Evolutionary conservation across 2,113 vertebrate genomes (phyloP).

Genomic region (Anguilla rostrata): DNA sequence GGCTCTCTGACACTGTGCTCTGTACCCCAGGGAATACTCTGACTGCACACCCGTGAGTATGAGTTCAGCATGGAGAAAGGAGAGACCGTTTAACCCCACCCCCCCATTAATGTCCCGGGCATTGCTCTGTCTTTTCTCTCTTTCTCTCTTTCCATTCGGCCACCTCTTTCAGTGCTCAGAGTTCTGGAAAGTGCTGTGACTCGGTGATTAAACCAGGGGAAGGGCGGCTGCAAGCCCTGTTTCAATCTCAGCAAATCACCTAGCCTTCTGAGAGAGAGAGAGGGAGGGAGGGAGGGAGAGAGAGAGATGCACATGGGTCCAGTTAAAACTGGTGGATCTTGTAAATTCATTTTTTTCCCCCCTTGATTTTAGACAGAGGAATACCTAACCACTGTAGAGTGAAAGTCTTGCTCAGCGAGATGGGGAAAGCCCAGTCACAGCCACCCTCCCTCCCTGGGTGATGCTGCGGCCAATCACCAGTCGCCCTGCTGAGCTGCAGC

Average conservation of each 20-base stretch:
- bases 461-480: no score
- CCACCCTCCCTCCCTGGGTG: no score
- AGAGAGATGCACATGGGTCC: background rate
- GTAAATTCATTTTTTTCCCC: no score
- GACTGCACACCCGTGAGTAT: background rate
- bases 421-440: no score
- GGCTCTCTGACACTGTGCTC: background rate
- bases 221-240: constrained; percentile 20
- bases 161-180: background rate
- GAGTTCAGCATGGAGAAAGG: constrained; percentile 22
- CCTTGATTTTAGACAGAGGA: no score
- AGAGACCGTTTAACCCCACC: background rate
- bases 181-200: constrained; percentile 18
- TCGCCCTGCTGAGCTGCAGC: no score
- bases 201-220: constrained; percentile 33
- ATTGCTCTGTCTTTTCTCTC: constrained; percentile 15
- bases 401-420: no score
- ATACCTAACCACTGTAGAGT: no score
- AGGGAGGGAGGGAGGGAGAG: background rate
- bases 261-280: constrained; percentile 6
- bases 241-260: constrained; percentile 27
- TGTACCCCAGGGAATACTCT: background rate
- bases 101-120: constrained; percentile 26
- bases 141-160: constrained; percentile 16
- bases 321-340: no score